A percentile compares a stretch with the other conserved stretches of the same genome.
Conservation (phyloP, 2,888 invertebrate species). For the Stenodema calcarata region DNA sequence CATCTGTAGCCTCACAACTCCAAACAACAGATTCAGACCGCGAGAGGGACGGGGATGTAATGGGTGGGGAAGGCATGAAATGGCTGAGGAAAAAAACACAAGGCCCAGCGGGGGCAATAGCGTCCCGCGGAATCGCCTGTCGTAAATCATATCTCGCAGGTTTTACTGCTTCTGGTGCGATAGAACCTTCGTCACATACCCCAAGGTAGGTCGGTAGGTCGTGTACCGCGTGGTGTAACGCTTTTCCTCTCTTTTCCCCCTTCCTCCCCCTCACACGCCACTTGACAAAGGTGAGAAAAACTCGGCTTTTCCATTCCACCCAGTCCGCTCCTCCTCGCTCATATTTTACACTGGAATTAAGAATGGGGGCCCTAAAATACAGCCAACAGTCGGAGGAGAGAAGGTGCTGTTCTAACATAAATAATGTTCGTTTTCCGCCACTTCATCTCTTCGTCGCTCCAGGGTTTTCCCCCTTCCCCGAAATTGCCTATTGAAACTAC, state of each 20-base stretch:
- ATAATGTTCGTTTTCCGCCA: background rate
- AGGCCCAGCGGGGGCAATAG: constrained; percentile 16
- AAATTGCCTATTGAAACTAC: too few relatives aligned
- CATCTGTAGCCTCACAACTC: background rate
- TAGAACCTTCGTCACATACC: constrained; percentile 26
- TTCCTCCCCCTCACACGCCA: background rate
- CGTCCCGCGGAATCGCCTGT: background rate
- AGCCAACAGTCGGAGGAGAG: background rate
- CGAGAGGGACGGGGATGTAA: background rate
- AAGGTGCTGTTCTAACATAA: background rate
- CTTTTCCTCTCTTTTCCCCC: too few relatives aligned
- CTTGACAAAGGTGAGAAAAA: constrained; percentile 18
- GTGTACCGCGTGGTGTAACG: constrained; percentile 1
- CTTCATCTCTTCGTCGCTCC: background rate
- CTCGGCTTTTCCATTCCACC: background rate
- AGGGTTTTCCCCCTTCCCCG: background rate
- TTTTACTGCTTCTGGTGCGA: constrained; percentile 17
- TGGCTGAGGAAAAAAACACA: background rate
- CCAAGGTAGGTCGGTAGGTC: constrained; percentile 14
- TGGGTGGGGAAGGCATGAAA: background rate
- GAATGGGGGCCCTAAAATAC: background rate
- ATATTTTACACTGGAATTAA: constrained; percentile 29
- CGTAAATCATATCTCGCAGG: constrained; percentile 36
- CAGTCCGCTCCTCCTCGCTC: background rate
- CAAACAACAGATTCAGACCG: background rate